Conservation (phyloP, 2,888 invertebrate genomes). For the Polyommatus iphigenia region DNA sequence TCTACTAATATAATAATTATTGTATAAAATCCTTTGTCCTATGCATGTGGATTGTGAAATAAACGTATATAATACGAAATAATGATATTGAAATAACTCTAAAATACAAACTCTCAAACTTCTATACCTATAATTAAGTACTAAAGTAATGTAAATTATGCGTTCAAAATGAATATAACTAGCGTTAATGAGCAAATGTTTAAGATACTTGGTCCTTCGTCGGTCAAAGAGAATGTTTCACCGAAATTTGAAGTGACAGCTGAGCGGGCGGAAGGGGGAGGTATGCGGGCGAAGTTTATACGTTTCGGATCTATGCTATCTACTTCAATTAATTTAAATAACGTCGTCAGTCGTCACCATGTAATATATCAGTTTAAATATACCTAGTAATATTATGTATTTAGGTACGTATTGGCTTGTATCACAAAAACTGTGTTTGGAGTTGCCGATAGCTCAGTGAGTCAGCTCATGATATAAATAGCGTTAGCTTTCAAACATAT, state of each 20-base stretch:
- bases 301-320: not conserved
- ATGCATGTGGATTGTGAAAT: too few species aligned
- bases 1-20: too few species aligned
- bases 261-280: not conserved
- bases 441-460: too few species aligned
- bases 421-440: too few species aligned
- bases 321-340: constrained; percentile 6
- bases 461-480: too few species aligned
- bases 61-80: too few species aligned
- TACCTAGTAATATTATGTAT: too few species aligned
- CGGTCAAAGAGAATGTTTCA: not conserved
- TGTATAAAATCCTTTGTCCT: too few species aligned
- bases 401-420: too few species aligned
- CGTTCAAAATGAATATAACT: not conserved
- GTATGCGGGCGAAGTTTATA: not conserved
- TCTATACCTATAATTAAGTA: not conserved
- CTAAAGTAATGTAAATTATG: not conserved
- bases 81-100: not conserved
- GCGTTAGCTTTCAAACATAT: too few species aligned
- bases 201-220: not conserved
- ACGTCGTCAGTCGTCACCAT: not conserved
- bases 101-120: not conserved
- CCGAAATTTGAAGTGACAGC: not conserved
- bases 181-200: not conserved
- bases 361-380: not conserved